A percentile compares a stretch with the other conserved stretches of the same genome.
These are phyloP conservation scores for Ctenodactylus gundi DNA, from an alignment of 2,113 vertebrate genomes.

Conservation along the genomic window DNA sequence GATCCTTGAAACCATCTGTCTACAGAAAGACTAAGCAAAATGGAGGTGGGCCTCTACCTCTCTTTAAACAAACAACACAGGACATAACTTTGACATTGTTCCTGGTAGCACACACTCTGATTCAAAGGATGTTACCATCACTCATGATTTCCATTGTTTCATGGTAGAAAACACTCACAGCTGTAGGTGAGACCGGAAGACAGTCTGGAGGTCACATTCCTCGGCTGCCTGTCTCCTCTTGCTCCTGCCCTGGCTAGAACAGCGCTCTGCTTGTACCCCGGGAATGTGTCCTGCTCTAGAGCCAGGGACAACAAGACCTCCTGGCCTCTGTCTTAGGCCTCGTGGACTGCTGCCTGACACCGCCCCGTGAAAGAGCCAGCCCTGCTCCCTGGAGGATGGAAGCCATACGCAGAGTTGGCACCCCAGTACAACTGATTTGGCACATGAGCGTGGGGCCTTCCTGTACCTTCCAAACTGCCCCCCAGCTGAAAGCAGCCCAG, in stretches of 20 bases:
- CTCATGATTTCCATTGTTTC: neutral
- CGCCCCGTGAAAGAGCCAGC: neutral
- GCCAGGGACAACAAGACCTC: neutral
- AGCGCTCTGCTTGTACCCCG: neutral
- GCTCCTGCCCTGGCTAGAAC: neutral
- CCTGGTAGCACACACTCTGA: neutral
- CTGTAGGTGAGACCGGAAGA: neutral
- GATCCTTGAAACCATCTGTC: neutral
- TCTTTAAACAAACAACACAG: neutral
- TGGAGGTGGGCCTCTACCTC: neutral
- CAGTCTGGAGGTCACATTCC: neutral
- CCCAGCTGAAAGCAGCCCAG: neutral
- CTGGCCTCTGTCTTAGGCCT: neutral
- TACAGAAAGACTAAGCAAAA: neutral
- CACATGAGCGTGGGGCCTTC: fast-evolving
- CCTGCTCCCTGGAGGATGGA: neutral
- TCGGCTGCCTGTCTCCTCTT: neutral
- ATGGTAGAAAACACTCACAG: neutral
- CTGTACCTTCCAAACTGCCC: neutral
- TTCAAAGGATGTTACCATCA: neutral
- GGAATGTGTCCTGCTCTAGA: neutral
- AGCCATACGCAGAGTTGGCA: fast-evolving
- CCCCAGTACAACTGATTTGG: neutral
- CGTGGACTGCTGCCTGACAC: neutral
- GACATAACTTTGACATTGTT: neutral